These are phyloP conservation scores for Phlogophora meticulosa DNA, from an alignment of 2,888 invertebrate species.

Conservation along the genomic window DNA sequence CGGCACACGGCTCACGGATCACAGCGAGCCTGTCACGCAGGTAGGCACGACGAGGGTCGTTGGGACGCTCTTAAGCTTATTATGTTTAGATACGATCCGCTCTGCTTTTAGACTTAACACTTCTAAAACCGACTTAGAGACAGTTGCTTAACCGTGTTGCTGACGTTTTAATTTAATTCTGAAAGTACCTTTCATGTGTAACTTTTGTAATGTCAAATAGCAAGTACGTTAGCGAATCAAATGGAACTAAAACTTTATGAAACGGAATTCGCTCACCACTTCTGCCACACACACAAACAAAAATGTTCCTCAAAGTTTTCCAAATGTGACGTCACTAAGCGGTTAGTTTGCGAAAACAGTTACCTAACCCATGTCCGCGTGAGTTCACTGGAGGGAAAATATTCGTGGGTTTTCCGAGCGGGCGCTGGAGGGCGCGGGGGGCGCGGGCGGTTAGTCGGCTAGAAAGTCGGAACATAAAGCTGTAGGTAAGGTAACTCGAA, in stretches of 20 bases:
- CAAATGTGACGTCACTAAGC: constrained; percentile 36
- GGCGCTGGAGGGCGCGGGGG: neutral
- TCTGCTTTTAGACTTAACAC: constrained; percentile 42
- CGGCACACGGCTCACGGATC: too few relatives aligned
- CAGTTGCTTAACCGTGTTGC: constrained; percentile 15
- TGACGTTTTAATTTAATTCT: constrained; percentile 34
- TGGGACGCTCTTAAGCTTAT: constrained; percentile 31
- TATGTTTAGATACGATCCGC: constrained; percentile 25
- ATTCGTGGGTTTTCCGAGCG: constrained; percentile 33
- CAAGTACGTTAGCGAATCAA: constrained; percentile 8
- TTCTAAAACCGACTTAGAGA: constrained; percentile 34
- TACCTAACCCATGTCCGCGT: constrained; percentile 40
- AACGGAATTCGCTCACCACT: constrained; percentile 13
- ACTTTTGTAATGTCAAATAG: constrained; percentile 19
- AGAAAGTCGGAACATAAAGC: constrained; percentile 48
- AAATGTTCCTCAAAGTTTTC: constrained; percentile 34
- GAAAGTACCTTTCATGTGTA: neutral
- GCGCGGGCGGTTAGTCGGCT: constrained; percentile 21
- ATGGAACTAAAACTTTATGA: constrained; percentile 29
- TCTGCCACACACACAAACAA: constrained; percentile 12
- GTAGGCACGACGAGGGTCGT: constrained; percentile 36
- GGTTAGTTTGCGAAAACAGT: constrained; percentile 47
- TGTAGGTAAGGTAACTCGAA: constrained; percentile 40
- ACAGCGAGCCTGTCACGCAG: constrained; percentile 36
- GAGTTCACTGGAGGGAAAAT: constrained; percentile 38